phyloP scores from a whole-genome alignment of 92 coral and sea anemone genomes.

The Porites rus region DNA sequence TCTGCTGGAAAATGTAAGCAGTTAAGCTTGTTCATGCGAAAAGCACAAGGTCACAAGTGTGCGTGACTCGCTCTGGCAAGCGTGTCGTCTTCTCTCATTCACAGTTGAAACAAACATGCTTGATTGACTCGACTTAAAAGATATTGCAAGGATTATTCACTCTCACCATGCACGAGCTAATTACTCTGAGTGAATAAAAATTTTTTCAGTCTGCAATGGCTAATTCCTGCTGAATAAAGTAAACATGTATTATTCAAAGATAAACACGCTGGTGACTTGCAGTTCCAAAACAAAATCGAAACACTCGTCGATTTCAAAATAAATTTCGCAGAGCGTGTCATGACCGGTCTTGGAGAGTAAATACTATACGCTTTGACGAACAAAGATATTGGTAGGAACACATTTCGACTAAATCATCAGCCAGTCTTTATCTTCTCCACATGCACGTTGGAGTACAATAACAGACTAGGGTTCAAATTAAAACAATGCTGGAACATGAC shows the following conservation, averaged over 20 bases:
- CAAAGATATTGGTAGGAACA: slow-evolving; percentile 18
- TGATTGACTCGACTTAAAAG: slow-evolving; percentile 8
- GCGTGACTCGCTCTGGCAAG: slow-evolving; percentile 70
- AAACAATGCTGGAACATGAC: slow-evolving; percentile 79
- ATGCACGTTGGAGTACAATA: background rate
- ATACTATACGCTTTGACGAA: slow-evolving; percentile 22
- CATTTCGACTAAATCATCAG: slow-evolving; percentile 15
- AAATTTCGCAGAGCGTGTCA: slow-evolving; percentile 43
- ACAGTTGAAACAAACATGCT: slow-evolving; percentile 31
- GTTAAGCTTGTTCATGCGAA: slow-evolving; percentile 57
- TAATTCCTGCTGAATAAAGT: background rate
- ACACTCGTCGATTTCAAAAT: slow-evolving; percentile 14
- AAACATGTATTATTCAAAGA: slow-evolving; percentile 17
- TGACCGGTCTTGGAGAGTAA: slow-evolving; percentile 20
- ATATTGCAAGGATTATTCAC: slow-evolving; percentile 8
- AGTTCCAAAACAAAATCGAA: slow-evolving; percentile 3
- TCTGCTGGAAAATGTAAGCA: slow-evolving; percentile 63
- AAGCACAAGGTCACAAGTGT: slow-evolving; percentile 11
- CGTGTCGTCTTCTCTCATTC: slow-evolving; percentile 15
- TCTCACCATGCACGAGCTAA: slow-evolving; percentile 5
- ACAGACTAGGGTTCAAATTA: slow-evolving; percentile 1
- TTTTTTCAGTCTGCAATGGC: background rate
- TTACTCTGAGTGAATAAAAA: slow-evolving; percentile 6
- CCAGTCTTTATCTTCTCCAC: background rate
- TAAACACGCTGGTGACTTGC: slow-evolving; percentile 25